These are phyloP conservation scores for Mactra quadrangularis DNA, from an alignment of 1,140 invertebrate genomes.

Conservation along the genomic window DNA sequence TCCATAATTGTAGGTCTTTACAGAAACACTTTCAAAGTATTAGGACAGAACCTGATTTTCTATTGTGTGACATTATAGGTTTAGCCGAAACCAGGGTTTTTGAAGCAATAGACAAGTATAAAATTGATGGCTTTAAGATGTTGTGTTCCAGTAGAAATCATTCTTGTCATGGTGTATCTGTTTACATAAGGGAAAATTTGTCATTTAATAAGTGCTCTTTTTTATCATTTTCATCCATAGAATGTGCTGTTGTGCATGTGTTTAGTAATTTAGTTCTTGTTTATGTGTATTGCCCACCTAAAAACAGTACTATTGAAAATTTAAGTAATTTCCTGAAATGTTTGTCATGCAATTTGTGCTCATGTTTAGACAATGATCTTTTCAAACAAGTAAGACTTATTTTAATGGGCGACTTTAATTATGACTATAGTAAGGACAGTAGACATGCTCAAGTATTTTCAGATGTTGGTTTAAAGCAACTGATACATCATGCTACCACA, in stretches of 20 bases:
- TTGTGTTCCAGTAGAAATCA: neutral
- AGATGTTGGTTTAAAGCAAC: neutral
- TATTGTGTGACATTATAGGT: neutral
- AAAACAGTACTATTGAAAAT: neutral
- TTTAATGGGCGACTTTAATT: constrained; percentile 44
- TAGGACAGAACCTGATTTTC: neutral
- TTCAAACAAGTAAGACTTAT: neutral
- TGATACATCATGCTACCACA: constrained; percentile 15
- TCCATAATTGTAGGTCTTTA: constrained; percentile 19
- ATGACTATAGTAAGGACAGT: neutral
- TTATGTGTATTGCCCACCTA: constrained; percentile 31
- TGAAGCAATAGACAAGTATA: neutral
- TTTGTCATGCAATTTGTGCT: too few species aligned
- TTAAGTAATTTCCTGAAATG: neutral
- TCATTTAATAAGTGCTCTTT: neutral
- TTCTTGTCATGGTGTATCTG: constrained; percentile 5
- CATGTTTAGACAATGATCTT: too few species aligned
- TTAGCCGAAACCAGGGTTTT: neutral
- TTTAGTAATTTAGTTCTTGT: neutral
- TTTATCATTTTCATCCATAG: neutral
- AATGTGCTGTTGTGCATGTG: neutral
- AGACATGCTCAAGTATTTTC: neutral
- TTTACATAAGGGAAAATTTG: neutral
- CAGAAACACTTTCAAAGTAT: neutral
- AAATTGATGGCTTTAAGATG: neutral